These are phyloP conservation scores for Chiridota heheva DNA, from an alignment of 35 echinoderm and acorn worm species.

Conservation along the genomic window DNA sequence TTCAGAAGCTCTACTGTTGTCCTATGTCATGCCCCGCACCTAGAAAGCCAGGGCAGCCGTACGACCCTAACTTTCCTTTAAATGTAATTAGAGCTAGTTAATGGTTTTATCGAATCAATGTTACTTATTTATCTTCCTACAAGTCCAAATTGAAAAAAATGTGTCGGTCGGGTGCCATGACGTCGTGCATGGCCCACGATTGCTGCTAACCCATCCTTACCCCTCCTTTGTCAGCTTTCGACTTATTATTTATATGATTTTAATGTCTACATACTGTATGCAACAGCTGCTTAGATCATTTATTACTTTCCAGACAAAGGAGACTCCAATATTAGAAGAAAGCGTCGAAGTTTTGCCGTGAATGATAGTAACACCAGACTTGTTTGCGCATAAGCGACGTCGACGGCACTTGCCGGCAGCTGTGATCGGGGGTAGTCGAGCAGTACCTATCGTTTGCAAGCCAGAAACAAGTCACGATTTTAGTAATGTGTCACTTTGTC, in stretches of 20 bases:
- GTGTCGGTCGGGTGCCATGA: slow-evolving; percentile 43
- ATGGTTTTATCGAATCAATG: slow-evolving; percentile 7
- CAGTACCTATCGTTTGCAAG: slow-evolving; percentile 31
- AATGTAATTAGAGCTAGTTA: slow-evolving; percentile 40
- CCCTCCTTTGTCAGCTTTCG: slow-evolving; percentile 51
- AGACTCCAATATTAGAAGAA: slow-evolving; percentile 23
- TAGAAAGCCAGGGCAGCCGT: too few species aligned
- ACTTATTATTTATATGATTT: slow-evolving; percentile 89
- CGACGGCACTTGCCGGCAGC: slow-evolving; percentile 34
- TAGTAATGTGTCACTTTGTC: slow-evolving; percentile 70
- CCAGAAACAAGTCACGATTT: slow-evolving; percentile 32
- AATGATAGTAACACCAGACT: slow-evolving; percentile 36
- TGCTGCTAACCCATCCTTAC: too few species aligned
- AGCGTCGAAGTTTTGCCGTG: slow-evolving; percentile 11
- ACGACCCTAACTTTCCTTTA: too few species aligned
- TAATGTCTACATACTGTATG: slow-evolving; percentile 65
- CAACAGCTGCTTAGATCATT: slow-evolving; percentile 80
- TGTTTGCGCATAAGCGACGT: slow-evolving; percentile 25
- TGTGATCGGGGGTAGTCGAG: slow-evolving; percentile 29
- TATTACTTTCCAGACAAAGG: slow-evolving; percentile 63
- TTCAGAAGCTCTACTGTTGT: too few species aligned
- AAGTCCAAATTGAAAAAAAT: slow-evolving; percentile 30
- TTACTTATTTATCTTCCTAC: slow-evolving; percentile 34
- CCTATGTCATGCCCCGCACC: too few species aligned
- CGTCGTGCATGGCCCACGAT: slow-evolving; percentile 17